Evolutionary conservation across 2,113 vertebrate species (phyloP), one percentile per base, ranked within the genome.

Genomic region (Chauna torquata): DNA sequence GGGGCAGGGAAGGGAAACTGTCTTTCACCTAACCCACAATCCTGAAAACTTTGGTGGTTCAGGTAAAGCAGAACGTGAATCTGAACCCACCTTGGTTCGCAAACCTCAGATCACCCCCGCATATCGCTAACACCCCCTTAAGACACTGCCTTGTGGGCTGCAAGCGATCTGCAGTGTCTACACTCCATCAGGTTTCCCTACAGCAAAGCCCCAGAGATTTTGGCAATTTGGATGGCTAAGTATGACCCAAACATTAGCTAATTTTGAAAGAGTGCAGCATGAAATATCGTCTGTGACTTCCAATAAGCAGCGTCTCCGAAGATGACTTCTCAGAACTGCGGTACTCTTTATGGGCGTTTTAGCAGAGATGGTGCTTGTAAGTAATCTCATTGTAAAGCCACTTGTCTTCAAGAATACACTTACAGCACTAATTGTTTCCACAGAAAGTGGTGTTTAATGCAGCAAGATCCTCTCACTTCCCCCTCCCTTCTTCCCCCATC

Each of bases 341-440:
- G 94, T 97, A 96, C 91, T 96, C 97, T 97, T 98, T 93, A 98
- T 96, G 97, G 97, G 92, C 83, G 24, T 98, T 97, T 97, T 95
- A 98, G 97, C 97, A 49, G 90, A 95, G 97, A 96, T 89, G 97
- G 94, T 94, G 86, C 96, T 97, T 95, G 94, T 98, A 98, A 98
- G 98, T 98, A 97, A 98, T 97, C 96, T 97, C 80, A 36, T 95
- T 94, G 97, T 97, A 95, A 96, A 90, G 97, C 96, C 83, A 75
- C 92, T 93, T 82, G 17, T 97, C 97, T 96, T 98, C 97, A 96
- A 97, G 97, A 97, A 97, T 77, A 98, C 96, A 98, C 97, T 98
- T 97, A 98, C 97, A 57, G 96, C 98, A 94, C 98, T 98, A 98
- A 98, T 98, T 98, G 97, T 98, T 98, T 97, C 97, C 97, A 97